A percentile compares a stretch with the other conserved stretches of the same genome.
phyloP scores from a whole-genome alignment of 2,797 vertebrate genomes.

The Chelidonichthys spinosus region DNA sequence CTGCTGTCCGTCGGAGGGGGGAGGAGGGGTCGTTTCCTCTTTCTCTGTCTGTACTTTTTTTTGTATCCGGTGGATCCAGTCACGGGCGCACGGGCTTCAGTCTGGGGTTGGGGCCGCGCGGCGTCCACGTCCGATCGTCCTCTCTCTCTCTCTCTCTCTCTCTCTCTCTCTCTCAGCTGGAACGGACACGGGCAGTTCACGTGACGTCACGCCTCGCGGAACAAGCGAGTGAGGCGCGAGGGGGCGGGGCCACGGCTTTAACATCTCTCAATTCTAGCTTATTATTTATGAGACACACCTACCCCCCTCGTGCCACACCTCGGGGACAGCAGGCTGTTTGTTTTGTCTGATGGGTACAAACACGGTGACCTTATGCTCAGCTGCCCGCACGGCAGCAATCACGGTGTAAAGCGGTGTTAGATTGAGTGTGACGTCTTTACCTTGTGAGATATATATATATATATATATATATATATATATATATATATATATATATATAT shows the following conservation, averaged over 20 bases:
- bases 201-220: constrained; percentile 85
- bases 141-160: constrained; percentile 42
- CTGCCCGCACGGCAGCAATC: neutral
- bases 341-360: constrained; percentile 59
- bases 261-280: constrained; percentile 28
- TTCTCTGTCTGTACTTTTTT: constrained; percentile 73
- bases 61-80: constrained; percentile 74
- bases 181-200: constrained; percentile 85
- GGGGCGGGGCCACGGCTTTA: constrained; percentile 37
- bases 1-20: constrained; percentile 65
- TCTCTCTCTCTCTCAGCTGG: constrained; percentile 81
- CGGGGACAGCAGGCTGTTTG: constrained; percentile 63
- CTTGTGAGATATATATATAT: too few relatives aligned
- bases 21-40: constrained; percentile 71
- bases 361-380: neutral
- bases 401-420: neutral
- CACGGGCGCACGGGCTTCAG: constrained; percentile 79
- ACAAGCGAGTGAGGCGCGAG: constrained; percentile 56
- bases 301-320: constrained; percentile 78
- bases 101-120: constrained; percentile 71
- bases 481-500: too few relatives aligned
- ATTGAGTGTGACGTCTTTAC: neutral
- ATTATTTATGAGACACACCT: constrained; percentile 84
- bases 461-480: too few relatives aligned
- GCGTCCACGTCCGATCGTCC: constrained; percentile 64